Evolutionary conservation across 1,140 invertebrate species (phyloP).

Genomic region (Danaus melanippus): DNA sequence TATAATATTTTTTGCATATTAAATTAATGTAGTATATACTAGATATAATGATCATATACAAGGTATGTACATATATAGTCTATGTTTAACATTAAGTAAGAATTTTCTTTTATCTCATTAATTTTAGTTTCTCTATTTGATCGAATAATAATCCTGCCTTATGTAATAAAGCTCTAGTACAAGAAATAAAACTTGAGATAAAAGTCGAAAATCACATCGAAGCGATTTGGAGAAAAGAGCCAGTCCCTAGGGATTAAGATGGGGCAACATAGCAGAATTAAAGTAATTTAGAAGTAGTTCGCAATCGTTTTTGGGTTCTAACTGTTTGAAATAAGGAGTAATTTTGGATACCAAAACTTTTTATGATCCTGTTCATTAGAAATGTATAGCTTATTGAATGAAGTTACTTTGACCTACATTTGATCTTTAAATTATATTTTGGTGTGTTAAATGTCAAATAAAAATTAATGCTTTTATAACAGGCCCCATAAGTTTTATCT

Average conservation of each 20-base stretch:
- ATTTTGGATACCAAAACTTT: constrained; percentile 1
- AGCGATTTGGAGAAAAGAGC: constrained; percentile 23
- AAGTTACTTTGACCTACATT: too few species aligned
- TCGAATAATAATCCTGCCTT: constrained; percentile 19
- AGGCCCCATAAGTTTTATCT: too few species aligned
- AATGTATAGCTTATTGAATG: constrained; percentile 10
- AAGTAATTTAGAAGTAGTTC: constrained; percentile 22
- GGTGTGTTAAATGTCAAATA: neutral
- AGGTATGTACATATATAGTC: too few species aligned
- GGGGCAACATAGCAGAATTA: constrained; percentile 22
- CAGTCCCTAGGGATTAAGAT: constrained; percentile 25
- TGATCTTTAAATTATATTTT: neutral
- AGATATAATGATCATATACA: too few species aligned
- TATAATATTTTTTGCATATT: too few species aligned
- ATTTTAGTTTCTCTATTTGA: too few species aligned
- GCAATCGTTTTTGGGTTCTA: constrained; percentile 18
- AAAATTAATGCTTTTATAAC: neutral
- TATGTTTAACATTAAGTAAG: too few species aligned
- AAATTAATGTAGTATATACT: too few species aligned
- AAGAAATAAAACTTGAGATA: constrained; percentile 27
- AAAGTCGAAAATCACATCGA: constrained; percentile 29
- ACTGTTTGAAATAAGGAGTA: constrained; percentile 1
- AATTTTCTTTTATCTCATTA: too few species aligned
- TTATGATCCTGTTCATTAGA: constrained; percentile 14
- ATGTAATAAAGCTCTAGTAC: constrained; percentile 21